Conservation (phyloP, 2,888 invertebrate species). For the Nebria salina region DNA sequence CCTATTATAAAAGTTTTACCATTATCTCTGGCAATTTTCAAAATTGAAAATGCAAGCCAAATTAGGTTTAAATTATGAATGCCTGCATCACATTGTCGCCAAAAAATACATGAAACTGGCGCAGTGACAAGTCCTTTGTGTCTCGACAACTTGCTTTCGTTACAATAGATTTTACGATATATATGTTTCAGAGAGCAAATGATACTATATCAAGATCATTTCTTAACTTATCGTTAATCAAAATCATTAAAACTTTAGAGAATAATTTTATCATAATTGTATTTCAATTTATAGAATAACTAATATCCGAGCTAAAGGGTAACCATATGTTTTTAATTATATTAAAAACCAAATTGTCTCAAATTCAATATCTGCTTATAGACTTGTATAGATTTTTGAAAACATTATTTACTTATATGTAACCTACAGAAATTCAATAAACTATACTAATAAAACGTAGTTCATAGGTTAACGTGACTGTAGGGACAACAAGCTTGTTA, state of each 20-base stretch:
- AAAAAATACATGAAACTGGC: conserved; percentile 31
- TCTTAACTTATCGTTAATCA: neutral
- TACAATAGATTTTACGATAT: neutral
- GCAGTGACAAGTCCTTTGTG: conserved; percentile 28
- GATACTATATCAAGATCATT: neutral
- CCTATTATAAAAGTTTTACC: neutral
- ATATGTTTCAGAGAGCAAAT: neutral
- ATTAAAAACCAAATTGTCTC: too few species aligned
- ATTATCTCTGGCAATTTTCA: neutral
- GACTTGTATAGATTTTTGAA: too few species aligned
- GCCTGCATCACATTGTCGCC: conserved; percentile 24
- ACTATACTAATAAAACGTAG: neutral
- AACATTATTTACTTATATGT: neutral
- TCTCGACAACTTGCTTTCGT: neutral
- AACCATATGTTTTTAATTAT: too few species aligned
- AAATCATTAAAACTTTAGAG: neutral
- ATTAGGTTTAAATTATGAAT: neutral
- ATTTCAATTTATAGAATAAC: too few species aligned
- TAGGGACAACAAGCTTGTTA: neutral
- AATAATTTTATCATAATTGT: too few species aligned
- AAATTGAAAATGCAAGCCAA: neutral
- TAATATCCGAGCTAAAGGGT: too few species aligned
- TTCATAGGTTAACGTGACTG: neutral
- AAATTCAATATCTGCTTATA: too few species aligned
- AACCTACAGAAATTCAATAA: neutral